phyloP scores from a whole-genome alignment of 2,888 invertebrate species.

The Philereme transversata region DNA sequence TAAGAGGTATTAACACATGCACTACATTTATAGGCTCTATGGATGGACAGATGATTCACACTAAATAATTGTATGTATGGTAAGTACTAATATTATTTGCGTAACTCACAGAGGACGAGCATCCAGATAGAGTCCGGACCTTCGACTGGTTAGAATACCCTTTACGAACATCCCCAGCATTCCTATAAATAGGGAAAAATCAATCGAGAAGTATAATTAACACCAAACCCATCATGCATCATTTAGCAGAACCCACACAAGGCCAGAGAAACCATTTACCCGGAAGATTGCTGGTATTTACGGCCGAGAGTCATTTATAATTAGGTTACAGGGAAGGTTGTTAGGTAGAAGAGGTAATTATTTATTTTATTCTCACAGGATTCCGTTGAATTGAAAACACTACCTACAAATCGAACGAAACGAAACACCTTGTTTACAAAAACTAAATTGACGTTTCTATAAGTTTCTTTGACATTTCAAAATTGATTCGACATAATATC shows the following conservation, averaged over 20 bases:
- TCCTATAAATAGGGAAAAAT: slow-evolving; percentile 83
- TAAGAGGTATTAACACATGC: slow-evolving; percentile 41
- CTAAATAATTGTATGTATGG: slow-evolving; percentile 11
- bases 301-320: slow-evolving; percentile 80
- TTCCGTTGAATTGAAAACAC: slow-evolving; percentile 53
- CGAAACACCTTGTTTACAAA: slow-evolving; percentile 49
- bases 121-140: slow-evolving; percentile 87
- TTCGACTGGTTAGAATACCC: slow-evolving; percentile 84
- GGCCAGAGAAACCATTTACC: slow-evolving; percentile 72
- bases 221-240: slow-evolving; percentile 69
- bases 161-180: slow-evolving; percentile 80
- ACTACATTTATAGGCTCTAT: slow-evolving; percentile 40
- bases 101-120: slow-evolving; percentile 87
- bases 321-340: slow-evolving; percentile 46
- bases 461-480: background rate
- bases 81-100: slow-evolving; percentile 21
- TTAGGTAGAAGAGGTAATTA: slow-evolving; percentile 35
- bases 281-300: slow-evolving; percentile 80
- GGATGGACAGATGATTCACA: slow-evolving; percentile 42
- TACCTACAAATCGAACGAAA: too few relatives aligned
- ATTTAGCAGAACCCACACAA: slow-evolving; percentile 59
- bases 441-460: slow-evolving; percentile 28
- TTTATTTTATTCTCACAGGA: slow-evolving; percentile 48
- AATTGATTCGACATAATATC: too few relatives aligned
- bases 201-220: slow-evolving; percentile 72